Evolutionary conservation across 2,888 invertebrate species (phyloP), one percentile per base, ranked within the genome.

Genomic region (Serrognathus titanus): DNA sequence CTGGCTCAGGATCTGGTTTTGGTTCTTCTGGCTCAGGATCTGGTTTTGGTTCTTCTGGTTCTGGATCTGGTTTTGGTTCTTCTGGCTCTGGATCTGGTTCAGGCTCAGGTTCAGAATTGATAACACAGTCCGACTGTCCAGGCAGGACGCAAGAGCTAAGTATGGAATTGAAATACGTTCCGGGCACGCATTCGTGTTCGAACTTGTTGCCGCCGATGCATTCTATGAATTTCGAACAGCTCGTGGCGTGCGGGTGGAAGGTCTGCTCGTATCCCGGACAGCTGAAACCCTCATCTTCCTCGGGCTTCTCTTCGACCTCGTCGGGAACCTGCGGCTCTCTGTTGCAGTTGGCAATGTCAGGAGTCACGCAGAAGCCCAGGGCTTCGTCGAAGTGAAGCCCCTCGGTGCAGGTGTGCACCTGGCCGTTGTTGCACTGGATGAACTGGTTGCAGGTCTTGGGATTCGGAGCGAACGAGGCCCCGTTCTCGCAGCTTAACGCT

Each of bases 21-120:
- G 24, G 24, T 6, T 31, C 24, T 31, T 31, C 76, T 12, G 76
- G 77, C 74, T 73, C 79, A n/a, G 20, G 24, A 6, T 31, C 24
- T 6, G 24, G 24, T 7, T 31, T 31, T 31, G 24, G 24, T 6
- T 31, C 24, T 31, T 31, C 76, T 13, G 76, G 77, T 74, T 73
- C 79, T 8, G 47, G 47, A 20, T 47, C 53, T 4, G 51, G 53
- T 53, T 47, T 38, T 37, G 53, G 38, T 47, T 31, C 47, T 10
- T n/a, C n/a, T n/a, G 53, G 35, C 39, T 53, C 46, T 47, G 80
- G 75, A 11, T 39, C 9, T 41, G 40, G 54, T 54, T 55, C 55
- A 9, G 51, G 31, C 31, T 55, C 39, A 16, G 55, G 24, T 36
- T 20, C 38, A 5, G 46, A 31, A n/a, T 51, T 31, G 4, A 31